These are phyloP conservation scores for Drosophila glabriapex DNA, from an alignment of 2,888 invertebrate species.

Conservation along the genomic window DNA sequence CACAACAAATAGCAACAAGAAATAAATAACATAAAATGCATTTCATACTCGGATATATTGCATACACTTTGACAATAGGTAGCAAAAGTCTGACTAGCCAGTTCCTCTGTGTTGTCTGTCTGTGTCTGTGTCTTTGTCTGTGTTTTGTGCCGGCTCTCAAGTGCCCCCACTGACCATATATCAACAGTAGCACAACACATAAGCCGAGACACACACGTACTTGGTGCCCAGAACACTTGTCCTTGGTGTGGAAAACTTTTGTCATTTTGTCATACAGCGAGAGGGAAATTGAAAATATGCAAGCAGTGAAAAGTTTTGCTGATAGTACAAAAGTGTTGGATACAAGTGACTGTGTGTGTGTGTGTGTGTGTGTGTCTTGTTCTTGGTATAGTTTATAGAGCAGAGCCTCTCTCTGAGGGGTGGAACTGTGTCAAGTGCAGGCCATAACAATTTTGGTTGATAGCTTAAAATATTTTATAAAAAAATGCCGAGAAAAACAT, in stretches of 20 bases:
- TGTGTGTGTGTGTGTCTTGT: constrained; percentile 26
- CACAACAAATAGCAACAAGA: constrained; percentile 50
- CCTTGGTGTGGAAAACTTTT: constrained; percentile 76
- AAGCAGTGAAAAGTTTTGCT: constrained; percentile 64
- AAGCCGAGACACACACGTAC: constrained; percentile 19
- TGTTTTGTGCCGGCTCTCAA: constrained; percentile 8
- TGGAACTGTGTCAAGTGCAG: constrained; percentile 71
- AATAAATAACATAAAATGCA: constrained; percentile 47
- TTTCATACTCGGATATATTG: constrained; percentile 46
- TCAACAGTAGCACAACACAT: constrained; percentile 38
- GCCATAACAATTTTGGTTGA: constrained; percentile 21
- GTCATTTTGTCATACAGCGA: constrained; percentile 64
- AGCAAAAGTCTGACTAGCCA: constrained; percentile 2
- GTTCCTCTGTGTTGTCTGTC: background rate
- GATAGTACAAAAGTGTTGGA: constrained; percentile 41
- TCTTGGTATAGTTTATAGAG: constrained; percentile 46
- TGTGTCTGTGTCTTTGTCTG: background rate
- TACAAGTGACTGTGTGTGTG: constrained; percentile 13
- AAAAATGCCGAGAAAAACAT: background rate
- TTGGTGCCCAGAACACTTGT: constrained; percentile 60
- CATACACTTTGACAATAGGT: constrained; percentile 54
- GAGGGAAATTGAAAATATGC: constrained; percentile 75
- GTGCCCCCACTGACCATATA: constrained; percentile 49
- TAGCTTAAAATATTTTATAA: constrained; percentile 47
- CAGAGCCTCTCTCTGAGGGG: constrained; percentile 15